Evolutionary conservation across 2,888 invertebrate genomes (phyloP).

Genomic region (Nemoura dubitans): DNA sequence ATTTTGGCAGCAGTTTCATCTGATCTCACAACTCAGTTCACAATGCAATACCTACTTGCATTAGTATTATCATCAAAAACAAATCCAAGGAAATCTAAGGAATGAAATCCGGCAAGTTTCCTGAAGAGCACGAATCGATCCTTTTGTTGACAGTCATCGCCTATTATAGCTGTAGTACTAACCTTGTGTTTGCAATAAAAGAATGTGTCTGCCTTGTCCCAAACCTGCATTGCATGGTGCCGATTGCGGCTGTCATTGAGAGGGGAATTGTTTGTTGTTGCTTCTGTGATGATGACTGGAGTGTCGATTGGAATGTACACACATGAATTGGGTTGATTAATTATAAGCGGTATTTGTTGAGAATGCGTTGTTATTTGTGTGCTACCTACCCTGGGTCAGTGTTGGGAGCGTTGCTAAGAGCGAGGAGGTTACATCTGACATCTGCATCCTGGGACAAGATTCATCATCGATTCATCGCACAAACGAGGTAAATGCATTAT

Average conservation of each 20-base stretch:
- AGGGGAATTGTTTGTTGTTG: neutral
- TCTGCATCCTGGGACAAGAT: neutral
- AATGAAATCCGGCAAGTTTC: too few relatives aligned
- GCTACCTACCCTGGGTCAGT: neutral
- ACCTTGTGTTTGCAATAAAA: neutral
- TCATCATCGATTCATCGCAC: neutral
- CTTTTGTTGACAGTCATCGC: too few relatives aligned
- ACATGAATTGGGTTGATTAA: too few relatives aligned
- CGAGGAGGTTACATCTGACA: neutral
- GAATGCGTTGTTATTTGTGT: neutral
- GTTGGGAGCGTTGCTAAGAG: neutral
- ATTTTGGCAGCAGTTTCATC: too few relatives aligned
- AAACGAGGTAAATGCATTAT: neutral
- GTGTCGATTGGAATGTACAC: too few relatives aligned
- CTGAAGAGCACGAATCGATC: too few relatives aligned
- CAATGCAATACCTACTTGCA: too few relatives aligned
- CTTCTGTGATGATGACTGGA: neutral
- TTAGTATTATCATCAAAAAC: too few relatives aligned
- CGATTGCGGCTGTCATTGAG: too few relatives aligned
- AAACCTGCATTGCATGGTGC: neutral
- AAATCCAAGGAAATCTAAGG: too few relatives aligned
- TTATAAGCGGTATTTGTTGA: neutral
- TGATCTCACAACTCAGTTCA: too few relatives aligned
- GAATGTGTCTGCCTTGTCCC: neutral
- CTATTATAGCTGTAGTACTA: too few relatives aligned